These are phyloP conservation scores for Mallotus villosus DNA, from an alignment of 2,797 vertebrate species.

Conservation along the genomic window DNA sequence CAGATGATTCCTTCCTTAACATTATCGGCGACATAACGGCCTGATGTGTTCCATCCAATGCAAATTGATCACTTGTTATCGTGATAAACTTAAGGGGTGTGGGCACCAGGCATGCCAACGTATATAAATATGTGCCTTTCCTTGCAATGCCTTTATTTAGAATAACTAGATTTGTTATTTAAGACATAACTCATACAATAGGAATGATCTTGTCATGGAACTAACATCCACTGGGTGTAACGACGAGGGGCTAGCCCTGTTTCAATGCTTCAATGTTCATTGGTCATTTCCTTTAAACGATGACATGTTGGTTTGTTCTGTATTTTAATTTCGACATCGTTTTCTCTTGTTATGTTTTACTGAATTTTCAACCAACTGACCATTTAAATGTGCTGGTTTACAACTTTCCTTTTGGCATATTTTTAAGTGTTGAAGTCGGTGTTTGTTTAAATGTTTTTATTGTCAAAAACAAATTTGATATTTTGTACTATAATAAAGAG, in stretches of 20 bases:
- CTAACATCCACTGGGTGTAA: neutral
- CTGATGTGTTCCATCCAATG: slow-evolving; percentile 61
- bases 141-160: slow-evolving; percentile 19
- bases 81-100: slow-evolving; percentile 43
- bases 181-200: neutral
- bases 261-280: neutral
- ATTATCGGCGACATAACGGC: slow-evolving; percentile 50
- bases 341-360: slow-evolving; percentile 47
- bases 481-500: slow-evolving; percentile 16
- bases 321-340: neutral
- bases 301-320: slow-evolving; percentile 15
- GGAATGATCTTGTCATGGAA: slow-evolving; percentile 1
- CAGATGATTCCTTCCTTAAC: slow-evolving; percentile 61
- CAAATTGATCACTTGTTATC: slow-evolving; percentile 70
- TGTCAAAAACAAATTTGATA: neutral
- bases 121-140: slow-evolving; percentile 25
- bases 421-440: slow-evolving; percentile 29
- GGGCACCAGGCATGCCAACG: slow-evolving; percentile 33
- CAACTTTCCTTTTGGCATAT: slow-evolving; percentile 19
- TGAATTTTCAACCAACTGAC: slow-evolving; percentile 17
- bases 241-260: neutral
- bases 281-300: neutral
- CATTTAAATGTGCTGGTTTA: slow-evolving; percentile 17
- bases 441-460: slow-evolving; percentile 23
- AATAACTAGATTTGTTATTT: slow-evolving; percentile 3